These are phyloP conservation scores for Habroteleia sp. DNA, from an alignment of 2,888 invertebrate species.

Conservation along the genomic window DNA sequence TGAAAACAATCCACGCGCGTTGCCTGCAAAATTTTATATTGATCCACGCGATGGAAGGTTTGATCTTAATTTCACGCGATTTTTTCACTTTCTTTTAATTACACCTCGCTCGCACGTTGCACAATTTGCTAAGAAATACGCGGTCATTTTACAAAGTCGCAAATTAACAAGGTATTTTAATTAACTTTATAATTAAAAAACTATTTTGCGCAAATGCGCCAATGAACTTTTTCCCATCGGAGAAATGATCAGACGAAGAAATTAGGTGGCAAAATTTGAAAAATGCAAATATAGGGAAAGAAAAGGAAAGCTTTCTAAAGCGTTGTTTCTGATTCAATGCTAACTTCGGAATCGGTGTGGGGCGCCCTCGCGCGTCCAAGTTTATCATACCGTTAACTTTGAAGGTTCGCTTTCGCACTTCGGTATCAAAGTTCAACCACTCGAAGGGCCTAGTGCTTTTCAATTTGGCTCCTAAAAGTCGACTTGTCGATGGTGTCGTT, in stretches of 20 bases:
- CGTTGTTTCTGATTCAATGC: constrained; percentile 24
- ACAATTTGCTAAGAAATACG: constrained; percentile 11
- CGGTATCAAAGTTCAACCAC: constrained; percentile 54
- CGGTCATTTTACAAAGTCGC: background rate
- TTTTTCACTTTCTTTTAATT: constrained; percentile 1
- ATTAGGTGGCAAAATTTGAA: no score
- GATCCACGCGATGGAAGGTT: background rate
- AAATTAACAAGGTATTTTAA: constrained; percentile 9
- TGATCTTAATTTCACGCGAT: background rate
- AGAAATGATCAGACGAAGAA: constrained; percentile 3
- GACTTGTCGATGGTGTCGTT: constrained; percentile 40
- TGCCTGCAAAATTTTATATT: background rate
- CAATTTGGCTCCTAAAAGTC: constrained; percentile 52
- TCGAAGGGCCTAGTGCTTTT: constrained; percentile 40
- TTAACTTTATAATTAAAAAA: constrained; percentile 11
- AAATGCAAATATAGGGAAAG: no score
- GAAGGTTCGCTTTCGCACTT: constrained; percentile 56
- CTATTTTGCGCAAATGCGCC: no score
- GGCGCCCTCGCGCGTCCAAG: constrained; percentile 21
- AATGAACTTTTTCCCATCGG: no score
- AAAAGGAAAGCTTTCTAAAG: no score
- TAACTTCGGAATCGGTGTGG: constrained; percentile 31
- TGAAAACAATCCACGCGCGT: background rate
- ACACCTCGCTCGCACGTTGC: background rate
- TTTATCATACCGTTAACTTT: constrained; percentile 55